phyloP scores from a whole-genome alignment of 2,888 invertebrate species.

The Gymnocheta viridis region DNA sequence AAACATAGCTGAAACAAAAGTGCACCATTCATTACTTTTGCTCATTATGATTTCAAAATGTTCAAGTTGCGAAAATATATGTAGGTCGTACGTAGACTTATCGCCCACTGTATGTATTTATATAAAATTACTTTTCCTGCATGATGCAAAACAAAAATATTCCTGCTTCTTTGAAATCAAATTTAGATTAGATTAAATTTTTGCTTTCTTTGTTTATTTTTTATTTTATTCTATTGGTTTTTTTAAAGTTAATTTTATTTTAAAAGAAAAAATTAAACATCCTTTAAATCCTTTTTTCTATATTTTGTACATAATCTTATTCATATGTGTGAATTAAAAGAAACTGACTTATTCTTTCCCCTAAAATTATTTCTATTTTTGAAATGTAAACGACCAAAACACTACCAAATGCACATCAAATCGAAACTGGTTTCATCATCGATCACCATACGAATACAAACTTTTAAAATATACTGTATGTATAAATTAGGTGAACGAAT shows the following conservation, averaged over 20 bases:
- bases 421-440: constrained; percentile 63
- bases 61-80: no score
- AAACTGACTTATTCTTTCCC: constrained; percentile 67
- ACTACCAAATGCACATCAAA: constrained; percentile 64
- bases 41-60: no score
- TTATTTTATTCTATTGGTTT: constrained; percentile 35
- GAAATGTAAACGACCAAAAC: constrained; percentile 66
- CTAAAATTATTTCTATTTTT: constrained; percentile 69
- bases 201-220: constrained; percentile 11
- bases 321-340: constrained; percentile 56
- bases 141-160: constrained; percentile 30
- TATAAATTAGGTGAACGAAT: constrained; percentile 57
- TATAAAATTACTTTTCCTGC: constrained; percentile 16
- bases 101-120: no score
- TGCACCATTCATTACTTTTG: no score
- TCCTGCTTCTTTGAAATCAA: not conserved
- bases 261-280: constrained; percentile 5
- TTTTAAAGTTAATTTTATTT: constrained; percentile 9
- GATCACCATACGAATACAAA: constrained; percentile 44
- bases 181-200: not conserved
- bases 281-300: constrained; percentile 41
- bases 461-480: constrained; percentile 34
- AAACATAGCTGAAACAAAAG: no score
- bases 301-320: constrained; percentile 51
- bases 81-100: no score